Conservation (phyloP, 2,797 vertebrate species). For the Spinus pinus region DNA sequence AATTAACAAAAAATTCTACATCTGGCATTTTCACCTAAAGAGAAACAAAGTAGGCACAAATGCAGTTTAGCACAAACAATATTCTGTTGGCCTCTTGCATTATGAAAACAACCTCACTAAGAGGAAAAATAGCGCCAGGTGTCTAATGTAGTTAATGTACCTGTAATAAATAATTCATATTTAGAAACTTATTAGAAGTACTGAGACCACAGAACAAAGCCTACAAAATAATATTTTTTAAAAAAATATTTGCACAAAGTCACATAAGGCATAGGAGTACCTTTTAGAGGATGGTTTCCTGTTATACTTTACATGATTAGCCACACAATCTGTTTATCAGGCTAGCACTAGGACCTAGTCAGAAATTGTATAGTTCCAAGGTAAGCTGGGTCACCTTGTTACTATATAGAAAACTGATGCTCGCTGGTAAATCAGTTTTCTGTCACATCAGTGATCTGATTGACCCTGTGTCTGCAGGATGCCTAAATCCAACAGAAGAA, state of each 20-base stretch:
- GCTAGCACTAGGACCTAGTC: background rate
- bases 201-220: background rate
- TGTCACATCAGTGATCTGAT: background rate
- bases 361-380: background rate
- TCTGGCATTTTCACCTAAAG: slow-evolving; percentile 90
- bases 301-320: background rate
- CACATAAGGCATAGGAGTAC: background rate
- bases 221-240: background rate
- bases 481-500: background rate
- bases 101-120: background rate
- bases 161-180: background rate
- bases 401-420: background rate
- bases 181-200: background rate
- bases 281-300: background rate
- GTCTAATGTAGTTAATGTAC: background rate
- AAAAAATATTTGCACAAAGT: background rate
- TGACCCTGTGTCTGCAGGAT: background rate
- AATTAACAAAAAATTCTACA: slow-evolving; percentile 95
- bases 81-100: background rate
- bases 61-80: background rate
- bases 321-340: background rate
- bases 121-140: background rate
- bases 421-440: background rate
- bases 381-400: background rate
- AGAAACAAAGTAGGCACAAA: slow-evolving; percentile 4